Conservation (phyloP, 2,113 vertebrate genomes). For the Pangasianodon hypophthalmus region DNA sequence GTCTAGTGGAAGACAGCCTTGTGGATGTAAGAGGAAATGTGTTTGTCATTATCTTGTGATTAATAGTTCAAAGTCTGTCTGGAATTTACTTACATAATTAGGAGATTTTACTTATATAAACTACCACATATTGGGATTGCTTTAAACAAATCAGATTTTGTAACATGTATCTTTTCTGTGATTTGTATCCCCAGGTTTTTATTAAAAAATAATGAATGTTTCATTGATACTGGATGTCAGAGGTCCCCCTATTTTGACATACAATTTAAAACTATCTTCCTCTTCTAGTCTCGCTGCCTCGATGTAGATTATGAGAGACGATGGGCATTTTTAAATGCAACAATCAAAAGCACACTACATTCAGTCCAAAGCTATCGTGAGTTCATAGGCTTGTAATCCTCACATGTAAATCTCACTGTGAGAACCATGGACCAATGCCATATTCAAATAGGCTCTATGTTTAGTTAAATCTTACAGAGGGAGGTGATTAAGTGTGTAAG, state of each 20-base stretch:
- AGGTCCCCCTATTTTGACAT: neutral
- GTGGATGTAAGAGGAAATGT: neutral
- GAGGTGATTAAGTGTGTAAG: conserved; percentile 47
- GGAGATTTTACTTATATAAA: neutral
- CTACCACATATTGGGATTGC: neutral
- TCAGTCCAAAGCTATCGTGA: neutral
- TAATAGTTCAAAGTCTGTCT: neutral
- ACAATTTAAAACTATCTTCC: neutral
- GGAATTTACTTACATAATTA: neutral
- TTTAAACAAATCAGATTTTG: neutral
- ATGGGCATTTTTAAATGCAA: neutral
- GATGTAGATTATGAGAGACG: neutral
- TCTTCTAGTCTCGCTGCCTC: neutral
- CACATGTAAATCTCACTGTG: conserved; percentile 14
- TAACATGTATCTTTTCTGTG: neutral
- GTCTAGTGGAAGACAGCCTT: neutral
- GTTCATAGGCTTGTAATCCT: neutral
- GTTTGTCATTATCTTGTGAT: neutral
- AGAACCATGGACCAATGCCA: conserved; percentile 19
- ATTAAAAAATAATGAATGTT: neutral
- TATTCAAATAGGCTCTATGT: conserved; percentile 35
- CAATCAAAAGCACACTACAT: neutral
- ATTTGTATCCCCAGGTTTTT: neutral
- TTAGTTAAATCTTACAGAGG: conserved; percentile 24
- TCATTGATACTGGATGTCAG: neutral